These are phyloP conservation scores for Poicephalus gulielmi DNA, from an alignment of 2,113 vertebrate species.

Conservation along the genomic window DNA sequence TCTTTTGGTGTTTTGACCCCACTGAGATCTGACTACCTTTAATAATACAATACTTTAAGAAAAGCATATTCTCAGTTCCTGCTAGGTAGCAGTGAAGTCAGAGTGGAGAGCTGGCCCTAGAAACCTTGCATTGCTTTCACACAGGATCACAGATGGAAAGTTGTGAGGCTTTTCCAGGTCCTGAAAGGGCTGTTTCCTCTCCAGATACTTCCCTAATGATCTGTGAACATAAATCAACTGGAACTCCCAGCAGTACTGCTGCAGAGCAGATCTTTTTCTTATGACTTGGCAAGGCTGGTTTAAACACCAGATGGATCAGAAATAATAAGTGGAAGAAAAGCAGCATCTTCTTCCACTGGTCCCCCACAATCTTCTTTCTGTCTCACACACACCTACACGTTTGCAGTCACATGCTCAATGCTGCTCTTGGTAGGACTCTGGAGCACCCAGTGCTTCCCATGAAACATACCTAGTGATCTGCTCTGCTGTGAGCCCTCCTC, in stretches of 20 bases:
- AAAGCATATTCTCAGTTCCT: not conserved
- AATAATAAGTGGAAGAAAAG: conserved; percentile 43
- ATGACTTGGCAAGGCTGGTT: conserved; percentile 21
- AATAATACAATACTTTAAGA: not conserved
- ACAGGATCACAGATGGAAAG: not conserved
- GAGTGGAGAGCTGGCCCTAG: not conserved
- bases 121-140: not conserved
- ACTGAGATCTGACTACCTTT: not conserved
- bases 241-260: not conserved
- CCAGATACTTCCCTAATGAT: not conserved
- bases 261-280: conserved; percentile 2
- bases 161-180: not conserved
- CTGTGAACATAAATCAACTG: not conserved
- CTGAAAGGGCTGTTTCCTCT: not conserved
- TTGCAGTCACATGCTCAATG: not conserved
- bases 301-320: conserved; percentile 51
- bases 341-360: not conserved
- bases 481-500: not conserved
- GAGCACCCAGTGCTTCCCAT: not conserved
- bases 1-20: not conserved
- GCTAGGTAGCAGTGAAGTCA: not conserved
- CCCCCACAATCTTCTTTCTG: conserved; percentile 1
- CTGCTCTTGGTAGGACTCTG: not conserved
- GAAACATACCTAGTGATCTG: not conserved
- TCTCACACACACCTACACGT: conserved; percentile 39